phyloP scores from a whole-genome alignment of 2,113 vertebrate genomes.

The Gymnorhina tibicen region DNA sequence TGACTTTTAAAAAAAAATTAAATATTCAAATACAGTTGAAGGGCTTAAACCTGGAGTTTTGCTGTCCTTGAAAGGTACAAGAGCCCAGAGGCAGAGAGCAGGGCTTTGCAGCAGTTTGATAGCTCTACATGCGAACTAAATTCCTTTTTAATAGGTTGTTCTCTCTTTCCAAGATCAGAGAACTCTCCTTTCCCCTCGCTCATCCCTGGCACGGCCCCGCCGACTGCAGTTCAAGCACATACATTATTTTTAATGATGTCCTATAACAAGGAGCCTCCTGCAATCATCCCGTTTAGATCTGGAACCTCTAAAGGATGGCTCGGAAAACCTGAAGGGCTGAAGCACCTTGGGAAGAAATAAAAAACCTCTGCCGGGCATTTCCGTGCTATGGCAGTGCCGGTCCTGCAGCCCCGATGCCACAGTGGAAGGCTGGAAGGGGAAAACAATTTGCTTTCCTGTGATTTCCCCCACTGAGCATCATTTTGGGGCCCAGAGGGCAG shows the following conservation, averaged over 20 bases:
- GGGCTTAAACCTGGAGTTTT: not conserved
- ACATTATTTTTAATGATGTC: conserved; percentile 54
- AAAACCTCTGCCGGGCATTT: not conserved
- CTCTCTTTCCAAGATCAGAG: conserved; percentile 33
- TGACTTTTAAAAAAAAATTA: not conserved
- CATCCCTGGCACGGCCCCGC: not conserved
- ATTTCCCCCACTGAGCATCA: not conserved
- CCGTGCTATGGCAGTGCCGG: not conserved
- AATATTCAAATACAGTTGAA: not conserved
- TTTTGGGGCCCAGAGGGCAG: not conserved
- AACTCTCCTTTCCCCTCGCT: conserved; percentile 3
- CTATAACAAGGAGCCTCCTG: conserved; percentile 30
- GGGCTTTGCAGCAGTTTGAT: not conserved
- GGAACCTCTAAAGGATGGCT: not conserved
- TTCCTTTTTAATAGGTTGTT: conserved; percentile 50
- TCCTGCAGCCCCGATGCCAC: not conserved
- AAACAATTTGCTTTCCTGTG: not conserved
- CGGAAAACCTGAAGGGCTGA: not conserved
- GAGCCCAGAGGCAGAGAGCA: not conserved
- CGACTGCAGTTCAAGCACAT: not conserved
- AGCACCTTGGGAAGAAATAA: not conserved
- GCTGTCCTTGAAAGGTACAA: not conserved
- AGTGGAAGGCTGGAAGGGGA: not conserved
- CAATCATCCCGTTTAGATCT: not conserved
- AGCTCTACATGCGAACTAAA: conserved; percentile 9